Percentiles rank a stretch among this genome's conserved stretches.
Evolutionary conservation across 2,113 vertebrate genomes (phyloP).

Genomic region (Nerophis lumbriciformis): DNA sequence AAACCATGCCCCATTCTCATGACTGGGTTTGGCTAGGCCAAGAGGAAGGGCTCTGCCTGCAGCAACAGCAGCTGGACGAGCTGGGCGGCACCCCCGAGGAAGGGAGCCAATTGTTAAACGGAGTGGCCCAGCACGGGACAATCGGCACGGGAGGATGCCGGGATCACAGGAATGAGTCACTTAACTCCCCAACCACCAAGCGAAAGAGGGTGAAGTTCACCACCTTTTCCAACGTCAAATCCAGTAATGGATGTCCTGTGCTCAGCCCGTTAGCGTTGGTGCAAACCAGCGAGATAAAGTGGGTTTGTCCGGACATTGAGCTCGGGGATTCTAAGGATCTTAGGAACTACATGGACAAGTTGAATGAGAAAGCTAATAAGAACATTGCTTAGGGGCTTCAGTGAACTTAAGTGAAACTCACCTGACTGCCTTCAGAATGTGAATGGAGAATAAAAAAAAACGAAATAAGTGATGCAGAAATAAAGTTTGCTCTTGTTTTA

Average conservation of each 20-base stretch:
- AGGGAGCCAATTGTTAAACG: conserved; percentile 79
- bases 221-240: conserved; percentile 82
- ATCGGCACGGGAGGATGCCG: conserved; percentile 43
- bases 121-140: conserved; percentile 61
- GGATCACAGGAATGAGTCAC: conserved; percentile 72
- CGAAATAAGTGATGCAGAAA: conserved; percentile 12
- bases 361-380: conserved; percentile 78
- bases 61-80: conserved; percentile 76
- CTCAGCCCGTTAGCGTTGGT: conserved; percentile 77
- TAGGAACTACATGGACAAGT: conserved; percentile 81
- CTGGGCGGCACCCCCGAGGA: conserved; percentile 72
- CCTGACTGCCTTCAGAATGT: conserved; percentile 79
- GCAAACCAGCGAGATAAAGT: conserved; percentile 83
- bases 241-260: conserved; percentile 76
- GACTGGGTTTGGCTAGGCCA: conserved; percentile 98
- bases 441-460: conserved; percentile 25
- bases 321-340: conserved; percentile 80
- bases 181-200: conserved; percentile 80
- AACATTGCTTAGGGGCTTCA: conserved; percentile 63
- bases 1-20: conserved; percentile 82
- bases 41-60: conserved; percentile 73
- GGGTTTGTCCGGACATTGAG: conserved; percentile 85
- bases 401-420: conserved; percentile 68
- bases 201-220: conserved; percentile 93
- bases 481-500: conserved; percentile 32